Evolutionary conservation across 2,797 vertebrate genomes (phyloP), one percentile per base, ranked within the genome.

Genomic region (Labeo calbasu): DNA sequence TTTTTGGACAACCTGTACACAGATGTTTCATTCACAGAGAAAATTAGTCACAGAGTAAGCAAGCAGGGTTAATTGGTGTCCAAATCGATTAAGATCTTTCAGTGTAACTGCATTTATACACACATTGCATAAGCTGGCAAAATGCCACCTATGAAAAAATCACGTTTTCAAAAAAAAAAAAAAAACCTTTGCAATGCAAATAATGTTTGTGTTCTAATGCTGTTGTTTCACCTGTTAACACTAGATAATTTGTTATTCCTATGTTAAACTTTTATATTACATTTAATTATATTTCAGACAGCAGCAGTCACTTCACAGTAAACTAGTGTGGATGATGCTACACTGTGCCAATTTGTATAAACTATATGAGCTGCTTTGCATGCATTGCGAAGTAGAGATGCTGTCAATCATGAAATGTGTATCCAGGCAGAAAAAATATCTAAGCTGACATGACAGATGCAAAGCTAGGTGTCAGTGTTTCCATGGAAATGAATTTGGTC

Each of bases 391-490:
- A 59, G 23, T 14, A 21, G 50, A 80, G 28, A 79, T 79, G 25
- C 15, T 61, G 17, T 5, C n/a, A 46, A 32, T 53, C 32, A 76
- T n/a, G 19, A 66, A 76, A 55, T 28, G 8, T 81, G 57, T n/a
- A 79, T 65, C 7, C 17, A 50, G 61, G 57, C 46, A 50, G 55
- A 75, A 61, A 40, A 5, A 23, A 76, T 12, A 53, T 51, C 25
- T 83, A 75, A 83, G 23, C 28, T 73, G 57, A 73, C 69, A 28
- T 66, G 61, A 76, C 46, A 43, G 21, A 46, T 66, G 61, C 72
- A 55, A 59, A 48, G 59, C 75, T 55, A 81, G 73, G 65, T 82
- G 79, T 46, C 68, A 68, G 72, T 84, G 79, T 79, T 84, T 85
- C 43, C 53, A 63, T 53, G 70, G 76, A 50, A 70, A 86, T 77